These are phyloP conservation scores for Scophthalmus maximus DNA, from an alignment of 2,113 vertebrate species.

Conservation along the genomic window DNA sequence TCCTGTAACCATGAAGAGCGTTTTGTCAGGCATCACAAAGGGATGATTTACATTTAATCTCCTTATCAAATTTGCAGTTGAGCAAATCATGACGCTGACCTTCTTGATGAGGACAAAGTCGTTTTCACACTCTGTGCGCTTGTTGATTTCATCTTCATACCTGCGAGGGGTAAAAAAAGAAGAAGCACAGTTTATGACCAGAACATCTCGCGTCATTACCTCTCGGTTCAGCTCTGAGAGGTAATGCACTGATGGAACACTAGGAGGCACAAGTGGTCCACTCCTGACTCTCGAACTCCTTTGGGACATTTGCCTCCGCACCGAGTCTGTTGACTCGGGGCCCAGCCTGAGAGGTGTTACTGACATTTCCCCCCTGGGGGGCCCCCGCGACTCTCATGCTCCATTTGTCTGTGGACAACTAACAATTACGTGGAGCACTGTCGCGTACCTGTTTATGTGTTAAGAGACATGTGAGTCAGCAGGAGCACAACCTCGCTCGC, in stretches of 20 bases:
- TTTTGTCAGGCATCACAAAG: constrained; percentile 12
- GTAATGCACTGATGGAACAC: constrained; percentile 50
- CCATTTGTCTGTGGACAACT: constrained; percentile 22
- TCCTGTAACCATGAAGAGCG: constrained; percentile 80
- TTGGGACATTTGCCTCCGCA: constrained; percentile 15
- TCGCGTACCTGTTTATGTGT: not conserved
- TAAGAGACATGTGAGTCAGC: not conserved
- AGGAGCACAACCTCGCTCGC: not conserved
- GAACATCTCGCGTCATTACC: not conserved
- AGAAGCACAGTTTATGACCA: not conserved
- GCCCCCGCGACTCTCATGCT: not conserved
- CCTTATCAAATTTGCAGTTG: not conserved
- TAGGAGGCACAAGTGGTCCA: constrained; percentile 70
- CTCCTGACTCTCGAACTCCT: constrained; percentile 10
- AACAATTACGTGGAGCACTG: not conserved
- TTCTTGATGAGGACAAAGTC: constrained; percentile 89
- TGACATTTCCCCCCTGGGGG: constrained; percentile 23
- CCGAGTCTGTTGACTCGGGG: constrained; percentile 14
- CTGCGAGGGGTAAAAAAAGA: constrained; percentile 55
- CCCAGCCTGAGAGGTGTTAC: constrained; percentile 23
- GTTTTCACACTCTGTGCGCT: constrained; percentile 86
- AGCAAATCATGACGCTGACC: constrained; percentile 61
- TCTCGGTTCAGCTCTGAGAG: not conserved
- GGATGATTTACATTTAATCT: not conserved
- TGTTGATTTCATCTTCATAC: constrained; percentile 89